Evolutionary conservation across 2,888 invertebrate genomes (phyloP), one percentile per base, ranked within the genome.

Genomic region (Venustoraphidia nigricollis): DNA sequence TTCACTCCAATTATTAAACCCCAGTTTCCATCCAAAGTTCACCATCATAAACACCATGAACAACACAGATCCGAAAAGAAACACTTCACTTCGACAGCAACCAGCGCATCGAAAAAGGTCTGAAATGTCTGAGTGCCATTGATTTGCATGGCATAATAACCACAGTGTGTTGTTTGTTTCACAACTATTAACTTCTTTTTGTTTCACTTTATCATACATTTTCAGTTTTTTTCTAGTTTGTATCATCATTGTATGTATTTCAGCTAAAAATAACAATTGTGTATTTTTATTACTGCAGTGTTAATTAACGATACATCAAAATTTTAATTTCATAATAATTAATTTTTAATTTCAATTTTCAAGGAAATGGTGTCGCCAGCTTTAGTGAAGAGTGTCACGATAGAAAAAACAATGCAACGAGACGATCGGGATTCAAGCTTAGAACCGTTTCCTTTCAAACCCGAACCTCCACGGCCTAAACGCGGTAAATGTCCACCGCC

Each of bases 321-420:
- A 27, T 27, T 27, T 27, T 27, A 6, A 5, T 27, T 27, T 27
- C 5, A 27, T 1, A 27, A 27, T 27, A 27, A 45, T 42, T 37
- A 36, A 36, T 9, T 8, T 41, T 39, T 41, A 8, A 36, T 10
- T 43, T 40, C 45, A 14, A 51, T 55, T 53, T 62, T 66, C 39
- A 64, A 79, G 77, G 76, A 78, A 63, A 68, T 71, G 49, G 62
- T 69, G 39, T 65, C 66, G 49, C 71, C 69, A 46, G 72, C 71
- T 51, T 71, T 70, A 59, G 67, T 65, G 46, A 72, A 69, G 51
- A 71, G 67, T 53, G 64, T 69, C 47, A 67, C 68, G 47, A 60
- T 59, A 38, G 63, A 67, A 54, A 62, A 62, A 53, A 54, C 60
- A 38, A 55, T 59, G 17, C 63, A 63, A 52, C 56, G 62, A 27